Evolutionary conservation across 2,797 vertebrate genomes (phyloP), one percentile per base, ranked within the genome.

Genomic region (Lepidocolaptes lacrymiger): DNA sequence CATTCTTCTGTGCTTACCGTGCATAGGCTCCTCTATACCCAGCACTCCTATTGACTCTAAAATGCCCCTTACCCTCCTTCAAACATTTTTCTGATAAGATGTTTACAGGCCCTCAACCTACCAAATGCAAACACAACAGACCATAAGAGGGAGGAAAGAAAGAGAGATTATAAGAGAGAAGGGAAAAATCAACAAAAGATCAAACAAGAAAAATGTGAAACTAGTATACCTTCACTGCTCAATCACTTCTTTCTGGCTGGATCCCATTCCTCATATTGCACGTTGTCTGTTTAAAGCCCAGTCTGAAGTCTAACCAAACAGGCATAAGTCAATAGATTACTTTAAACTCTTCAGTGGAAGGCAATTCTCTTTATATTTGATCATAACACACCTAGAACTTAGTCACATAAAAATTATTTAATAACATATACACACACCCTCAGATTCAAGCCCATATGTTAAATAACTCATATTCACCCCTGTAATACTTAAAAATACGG

Each of bases 51-150:
- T 34, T 51, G 44, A 66, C 39, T 87, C 80, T 22, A 5, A 83
- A 76, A 81, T 32, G 39, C 51, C 85, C 69, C 92, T 93, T 64
- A 75, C 36, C 43, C 76, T 88, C 91, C 87, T 84, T 89, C 58
- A 64, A 81, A 81, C 89, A 92, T 94, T 93, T 75, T 96, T 94
- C 63, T 90, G 85, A 90, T 95, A 93, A 95, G 89, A 79, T 89
- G 68, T 89, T 95, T 85, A 84, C 21, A 88, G 76, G 93, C 68
- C 36, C 86, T 95, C 87, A 91, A 58, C 49, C 56, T 64, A 62
- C 43, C 49, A 84, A 96, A 69, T 66, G 92, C 89, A 96, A 95
- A 96, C 69, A 96, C 58, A 91, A 84, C 32, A 85, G 85, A 91
- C 28, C 66, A 95, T 55, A 91, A 95, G 92, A 93, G 75, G 43